Conservation (phyloP, 1,140 invertebrate species). For the Pteromalus puparum region DNA sequence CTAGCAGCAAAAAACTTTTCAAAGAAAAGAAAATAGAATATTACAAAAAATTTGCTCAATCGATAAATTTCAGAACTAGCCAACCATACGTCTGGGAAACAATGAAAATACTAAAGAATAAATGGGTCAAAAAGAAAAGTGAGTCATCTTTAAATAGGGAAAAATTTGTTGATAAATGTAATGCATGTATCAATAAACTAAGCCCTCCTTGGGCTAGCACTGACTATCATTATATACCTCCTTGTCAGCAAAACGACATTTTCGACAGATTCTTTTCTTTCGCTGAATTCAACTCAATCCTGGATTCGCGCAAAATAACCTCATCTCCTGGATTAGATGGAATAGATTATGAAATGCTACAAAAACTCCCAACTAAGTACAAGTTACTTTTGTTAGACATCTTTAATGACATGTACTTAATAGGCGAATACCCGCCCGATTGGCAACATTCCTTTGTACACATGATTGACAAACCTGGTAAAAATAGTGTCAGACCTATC, state of each 20-base stretch:
- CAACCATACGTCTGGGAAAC: slow-evolving; percentile 15
- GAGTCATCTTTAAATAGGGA: too few relatives aligned
- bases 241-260: neutral
- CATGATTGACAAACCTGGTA: slow-evolving; percentile 42
- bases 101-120: slow-evolving; percentile 28
- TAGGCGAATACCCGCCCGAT: slow-evolving; percentile 26
- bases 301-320: neutral
- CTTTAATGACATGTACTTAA: slow-evolving; percentile 45
- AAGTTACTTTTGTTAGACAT: slow-evolving; percentile 37
- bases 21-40: slow-evolving; percentile 47
- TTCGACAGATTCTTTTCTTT: neutral
- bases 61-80: slow-evolving; percentile 11
- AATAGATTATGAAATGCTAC: neutral
- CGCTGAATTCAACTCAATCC: neutral
- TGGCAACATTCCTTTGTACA: slow-evolving; percentile 45
- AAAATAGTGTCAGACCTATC: slow-evolving; percentile 47
- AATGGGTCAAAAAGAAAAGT: neutral
- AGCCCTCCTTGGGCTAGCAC: neutral
- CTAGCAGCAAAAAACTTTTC: slow-evolving; percentile 48
- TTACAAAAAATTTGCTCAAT: slow-evolving; percentile 36
- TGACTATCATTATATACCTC: neutral
- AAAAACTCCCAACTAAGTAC: slow-evolving; percentile 17
- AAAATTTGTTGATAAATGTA: too few relatives aligned
- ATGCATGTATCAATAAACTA: neutral
- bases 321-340: slow-evolving; percentile 14